Base-by-base conservation (phyloP, 1,140 invertebrate genomes). In the Pentalonia nigronervosa region DNA sequence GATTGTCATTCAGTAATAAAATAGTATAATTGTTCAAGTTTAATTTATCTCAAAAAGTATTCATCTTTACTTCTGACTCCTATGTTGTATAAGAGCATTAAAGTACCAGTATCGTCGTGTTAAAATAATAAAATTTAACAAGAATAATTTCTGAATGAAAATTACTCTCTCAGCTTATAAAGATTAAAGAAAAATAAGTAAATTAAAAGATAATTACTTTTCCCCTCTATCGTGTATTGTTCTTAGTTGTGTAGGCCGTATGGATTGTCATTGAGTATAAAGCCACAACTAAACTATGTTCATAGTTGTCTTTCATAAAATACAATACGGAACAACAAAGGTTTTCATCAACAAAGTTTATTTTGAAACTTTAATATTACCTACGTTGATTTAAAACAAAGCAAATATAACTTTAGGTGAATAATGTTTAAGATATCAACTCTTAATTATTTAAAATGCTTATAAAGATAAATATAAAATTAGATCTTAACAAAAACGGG, bases 321-420 rank as follows among this genome's bases (percentile, higher is more conserved):
- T 34, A 88, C 17, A 88, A 88, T n/a, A 48, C n/a, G 7, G 47
- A 50, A 88, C n/a, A 88, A 88, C 86, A 88, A 88, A 34, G 86
- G 86, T 23, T 50, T 88, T 45, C 11, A 21, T 20, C n/a, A 2
- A 88, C 47, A 34, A 88, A 88, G 47, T 88, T 88, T 50, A 50
- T 48, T 88, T 88, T 34, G 47, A 50, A 48, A 88, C 86, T 88
- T 86, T 86, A 48, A 88, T 81, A 88, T 88, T 88, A 88, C 47
- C 60, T n/a, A 76, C 30, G 3, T n/a, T 48, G 45, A n/a, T 76
- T 34, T 36, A 88, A 50, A 34, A 88, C 86, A 88, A 88, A 88
- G 86, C 34, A 50, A 34, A n/a, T 6, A 41, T 84, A 25, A 25
- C n/a, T 47, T n/a, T 21, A 21, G 17, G 14, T 88, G 8, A 48